These are phyloP conservation scores for Drosophila biarmipes DNA, from an alignment of 1,140 invertebrate genomes.

Conservation along the genomic window DNA sequence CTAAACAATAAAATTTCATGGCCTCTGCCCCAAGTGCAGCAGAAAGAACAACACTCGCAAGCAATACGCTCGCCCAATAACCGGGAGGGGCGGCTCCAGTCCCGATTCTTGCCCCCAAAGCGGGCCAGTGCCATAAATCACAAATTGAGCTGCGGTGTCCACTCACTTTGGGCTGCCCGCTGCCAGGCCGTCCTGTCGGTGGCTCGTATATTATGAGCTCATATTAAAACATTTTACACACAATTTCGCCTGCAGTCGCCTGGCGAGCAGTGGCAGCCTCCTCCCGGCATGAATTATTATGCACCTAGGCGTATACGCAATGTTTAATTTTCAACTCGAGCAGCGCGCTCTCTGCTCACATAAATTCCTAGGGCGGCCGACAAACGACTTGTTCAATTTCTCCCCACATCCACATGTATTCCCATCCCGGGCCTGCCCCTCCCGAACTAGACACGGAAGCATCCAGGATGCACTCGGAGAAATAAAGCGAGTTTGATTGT, in stretches of 20 bases:
- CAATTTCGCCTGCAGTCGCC: slow-evolving; percentile 70
- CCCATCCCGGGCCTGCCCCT: slow-evolving; percentile 25
- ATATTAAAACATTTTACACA: slow-evolving; percentile 83
- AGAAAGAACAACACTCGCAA: slow-evolving; percentile 59
- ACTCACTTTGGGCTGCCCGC: slow-evolving; percentile 4
- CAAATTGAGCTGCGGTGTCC: slow-evolving; percentile 72
- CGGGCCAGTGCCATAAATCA: slow-evolving; percentile 61
- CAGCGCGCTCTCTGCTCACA: slow-evolving; percentile 57
- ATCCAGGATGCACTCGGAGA: neutral
- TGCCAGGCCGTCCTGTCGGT: slow-evolving; percentile 25
- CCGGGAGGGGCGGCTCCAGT: slow-evolving; percentile 5
- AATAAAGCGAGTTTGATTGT: neutral
- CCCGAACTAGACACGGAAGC: slow-evolving; percentile 33
- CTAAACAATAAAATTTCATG: slow-evolving; percentile 75
- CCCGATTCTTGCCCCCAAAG: slow-evolving; percentile 5
- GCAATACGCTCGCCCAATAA: slow-evolving; percentile 30
- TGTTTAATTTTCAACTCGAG: slow-evolving; percentile 81
- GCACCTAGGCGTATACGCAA: slow-evolving; percentile 83
- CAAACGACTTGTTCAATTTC: slow-evolving; percentile 83
- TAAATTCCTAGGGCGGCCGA: slow-evolving; percentile 75
- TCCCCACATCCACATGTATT: slow-evolving; percentile 42
- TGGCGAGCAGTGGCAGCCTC: slow-evolving; percentile 41
- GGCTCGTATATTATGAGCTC: slow-evolving; percentile 76
- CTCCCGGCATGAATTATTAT: slow-evolving; percentile 76
- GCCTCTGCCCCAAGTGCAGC: slow-evolving; percentile 40